Evolutionary conservation across 2,113 vertebrate genomes (phyloP).

Genomic region (Psittacara wagleri): DNA sequence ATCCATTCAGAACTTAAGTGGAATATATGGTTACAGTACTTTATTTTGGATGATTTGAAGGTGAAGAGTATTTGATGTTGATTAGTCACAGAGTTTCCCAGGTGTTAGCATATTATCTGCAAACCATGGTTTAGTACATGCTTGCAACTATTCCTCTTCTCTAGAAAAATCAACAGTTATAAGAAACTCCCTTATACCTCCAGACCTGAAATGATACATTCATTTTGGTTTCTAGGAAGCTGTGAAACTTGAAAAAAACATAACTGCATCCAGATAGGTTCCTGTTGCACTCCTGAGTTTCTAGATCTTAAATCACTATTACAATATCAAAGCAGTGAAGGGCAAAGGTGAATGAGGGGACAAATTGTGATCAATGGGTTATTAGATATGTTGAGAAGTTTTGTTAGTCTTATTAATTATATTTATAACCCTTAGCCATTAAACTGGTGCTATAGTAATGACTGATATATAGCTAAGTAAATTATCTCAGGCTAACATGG

Average conservation of each 20-base stretch:
- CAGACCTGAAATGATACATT: background rate
- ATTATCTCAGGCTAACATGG: conserved; percentile 50
- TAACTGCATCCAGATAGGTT: background rate
- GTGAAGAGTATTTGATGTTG: background rate
- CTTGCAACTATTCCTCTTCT: background rate
- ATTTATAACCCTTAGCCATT: conserved; percentile 78
- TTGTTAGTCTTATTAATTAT: conserved; percentile 69
- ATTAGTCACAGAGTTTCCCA: background rate
- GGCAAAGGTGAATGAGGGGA: conserved; percentile 67
- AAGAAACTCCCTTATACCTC: background rate
- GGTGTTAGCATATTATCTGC: background rate
- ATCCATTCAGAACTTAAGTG: background rate
- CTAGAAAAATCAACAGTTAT: background rate
- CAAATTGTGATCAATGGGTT: conserved; percentile 75
- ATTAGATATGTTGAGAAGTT: conserved; percentile 69
- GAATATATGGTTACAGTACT: background rate
- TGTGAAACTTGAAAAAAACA: background rate
- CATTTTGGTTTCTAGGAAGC: background rate
- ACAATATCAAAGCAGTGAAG: conserved; percentile 17
- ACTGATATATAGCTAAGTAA: conserved; percentile 73
- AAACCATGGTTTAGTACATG: background rate
- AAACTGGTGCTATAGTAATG: conserved; percentile 52
- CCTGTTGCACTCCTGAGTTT: background rate
- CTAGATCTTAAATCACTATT: conserved; percentile 37
- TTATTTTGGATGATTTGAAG: background rate